These are phyloP conservation scores for Catajapyx aquilonaris DNA, from an alignment of 1,140 invertebrate genomes.

Conservation along the genomic window DNA sequence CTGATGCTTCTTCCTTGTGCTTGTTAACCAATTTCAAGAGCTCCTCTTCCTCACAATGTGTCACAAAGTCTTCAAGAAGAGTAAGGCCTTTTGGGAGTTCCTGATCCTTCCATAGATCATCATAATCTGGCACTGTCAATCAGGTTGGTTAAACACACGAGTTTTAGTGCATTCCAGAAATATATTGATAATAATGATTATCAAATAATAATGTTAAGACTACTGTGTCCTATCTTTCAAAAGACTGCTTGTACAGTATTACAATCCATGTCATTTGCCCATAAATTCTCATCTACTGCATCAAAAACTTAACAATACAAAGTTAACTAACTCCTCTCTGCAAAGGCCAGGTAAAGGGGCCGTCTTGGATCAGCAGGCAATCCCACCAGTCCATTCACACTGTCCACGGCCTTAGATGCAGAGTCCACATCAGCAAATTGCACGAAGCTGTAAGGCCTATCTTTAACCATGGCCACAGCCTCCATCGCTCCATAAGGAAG, in stretches of 20 bases:
- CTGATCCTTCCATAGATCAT: conserved; percentile 10
- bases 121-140: no score
- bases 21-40: conserved; percentile 40
- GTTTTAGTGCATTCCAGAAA: no score
- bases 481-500: conserved; percentile 24
- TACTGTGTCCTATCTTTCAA: no score
- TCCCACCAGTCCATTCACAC: conserved; percentile 27
- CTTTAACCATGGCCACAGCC: conserved; percentile 38
- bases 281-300: no score
- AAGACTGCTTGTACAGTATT: no score
- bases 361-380: conserved; percentile 27
- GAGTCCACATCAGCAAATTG: conserved; percentile 25
- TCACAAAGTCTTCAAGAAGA: conserved; percentile 51
- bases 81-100: conserved; percentile 43
- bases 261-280: no score
- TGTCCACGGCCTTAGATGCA: conserved; percentile 27
- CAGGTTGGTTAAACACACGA: no score
- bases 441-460: conserved; percentile 56
- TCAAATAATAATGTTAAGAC: no score
- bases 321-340: conserved; percentile 27
- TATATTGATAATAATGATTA: no score
- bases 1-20: no score
- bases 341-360: conserved; percentile 39
- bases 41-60: conserved; percentile 39
- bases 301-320: no score